These are phyloP conservation scores for Harpagifer antarcticus DNA, from an alignment of 2,797 vertebrate genomes.

Conservation along the genomic window DNA sequence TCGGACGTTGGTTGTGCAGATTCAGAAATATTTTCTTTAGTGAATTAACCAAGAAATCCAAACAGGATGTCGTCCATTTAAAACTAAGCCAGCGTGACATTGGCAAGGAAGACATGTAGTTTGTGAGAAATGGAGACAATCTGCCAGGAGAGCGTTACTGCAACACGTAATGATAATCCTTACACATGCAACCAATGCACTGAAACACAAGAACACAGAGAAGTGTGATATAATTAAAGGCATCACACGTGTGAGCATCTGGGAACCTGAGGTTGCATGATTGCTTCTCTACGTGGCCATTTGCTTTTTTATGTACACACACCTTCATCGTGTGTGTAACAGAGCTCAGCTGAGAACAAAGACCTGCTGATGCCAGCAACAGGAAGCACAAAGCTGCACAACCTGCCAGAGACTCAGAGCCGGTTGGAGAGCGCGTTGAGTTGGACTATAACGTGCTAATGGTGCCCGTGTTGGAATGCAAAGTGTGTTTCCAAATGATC, in stretches of 20 bases:
- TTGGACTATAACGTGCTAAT: slow-evolving; percentile 72
- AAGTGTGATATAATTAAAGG: slow-evolving; percentile 14
- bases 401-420: slow-evolving; percentile 68
- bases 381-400: slow-evolving; percentile 50
- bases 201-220: slow-evolving; percentile 15
- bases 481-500: slow-evolving; percentile 50
- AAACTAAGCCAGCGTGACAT: slow-evolving; percentile 45
- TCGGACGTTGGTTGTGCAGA: neutral
- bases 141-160: slow-evolving; percentile 37
- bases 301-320: neutral
- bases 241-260: slow-evolving; percentile 50
- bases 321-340: slow-evolving; percentile 56
- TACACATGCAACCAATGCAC: slow-evolving; percentile 11
- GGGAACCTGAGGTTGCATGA: slow-evolving; percentile 36
- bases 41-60: slow-evolving; percentile 7
- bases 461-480: slow-evolving; percentile 60
- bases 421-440: slow-evolving; percentile 69
- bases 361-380: slow-evolving; percentile 69
- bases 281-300: slow-evolving; percentile 5
- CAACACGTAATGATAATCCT: slow-evolving; percentile 46
- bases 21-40: neutral
- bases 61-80: slow-evolving; percentile 28
- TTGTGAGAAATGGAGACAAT: slow-evolving; percentile 39
- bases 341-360: slow-evolving; percentile 73
- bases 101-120: slow-evolving; percentile 1